Evolutionary conservation across 2,797 vertebrate genomes (phyloP).

Genomic region (Darevskia mixta): DNA sequence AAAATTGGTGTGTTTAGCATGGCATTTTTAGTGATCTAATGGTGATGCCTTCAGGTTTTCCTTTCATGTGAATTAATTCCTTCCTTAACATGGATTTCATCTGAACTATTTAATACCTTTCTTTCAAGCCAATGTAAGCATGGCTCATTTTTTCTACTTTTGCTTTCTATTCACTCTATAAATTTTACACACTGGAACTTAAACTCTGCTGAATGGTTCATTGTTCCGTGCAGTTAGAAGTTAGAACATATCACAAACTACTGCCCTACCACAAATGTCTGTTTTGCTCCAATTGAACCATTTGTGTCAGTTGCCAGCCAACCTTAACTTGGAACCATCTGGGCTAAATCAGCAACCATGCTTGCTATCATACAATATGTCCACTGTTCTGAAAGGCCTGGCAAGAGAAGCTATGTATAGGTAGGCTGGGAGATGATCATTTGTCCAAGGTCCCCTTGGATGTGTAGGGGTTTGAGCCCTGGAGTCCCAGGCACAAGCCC

Average conservation of each 20-base stretch:
- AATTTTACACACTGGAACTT: constrained; percentile 22
- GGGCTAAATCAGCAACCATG: background rate
- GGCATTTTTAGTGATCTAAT: background rate
- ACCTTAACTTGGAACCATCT: constrained; percentile 40
- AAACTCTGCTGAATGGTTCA: constrained; percentile 7
- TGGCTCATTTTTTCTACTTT: constrained; percentile 19
- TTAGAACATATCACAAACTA: constrained; percentile 42
- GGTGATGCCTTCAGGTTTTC: background rate
- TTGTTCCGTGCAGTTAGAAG: constrained; percentile 32
- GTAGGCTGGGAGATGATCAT: too few species aligned
- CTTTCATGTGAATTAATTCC: background rate
- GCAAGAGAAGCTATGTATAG: background rate
- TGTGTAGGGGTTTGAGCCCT: too few species aligned
- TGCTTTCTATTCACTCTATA: constrained; percentile 18
- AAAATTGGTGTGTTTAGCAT: too few species aligned
- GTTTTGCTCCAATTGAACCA: constrained; percentile 33
- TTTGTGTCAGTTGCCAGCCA: constrained; percentile 15
- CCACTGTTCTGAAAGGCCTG: constrained; percentile 5
- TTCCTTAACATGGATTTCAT: background rate
- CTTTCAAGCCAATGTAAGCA: constrained; percentile 39
- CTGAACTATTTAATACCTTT: background rate
- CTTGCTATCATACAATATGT: constrained; percentile 7
- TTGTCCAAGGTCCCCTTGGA: too few species aligned
- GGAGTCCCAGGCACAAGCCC: too few species aligned
- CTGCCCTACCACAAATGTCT: constrained; percentile 43